Evolutionary conservation across 2,797 vertebrate genomes (phyloP).

Genomic region (Emydoidea blandingii): DNA sequence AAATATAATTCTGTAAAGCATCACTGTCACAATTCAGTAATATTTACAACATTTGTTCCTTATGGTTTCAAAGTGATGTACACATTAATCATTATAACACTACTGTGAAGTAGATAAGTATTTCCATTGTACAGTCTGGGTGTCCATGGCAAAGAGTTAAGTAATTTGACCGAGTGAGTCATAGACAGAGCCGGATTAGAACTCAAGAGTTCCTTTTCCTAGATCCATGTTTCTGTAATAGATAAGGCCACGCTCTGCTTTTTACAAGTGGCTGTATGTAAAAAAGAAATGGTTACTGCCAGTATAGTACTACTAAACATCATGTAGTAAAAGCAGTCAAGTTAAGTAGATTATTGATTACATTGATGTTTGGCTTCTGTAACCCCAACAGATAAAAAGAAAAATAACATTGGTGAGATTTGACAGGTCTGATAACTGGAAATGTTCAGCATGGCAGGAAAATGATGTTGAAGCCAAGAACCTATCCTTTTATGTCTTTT

Average conservation of each 20-base stretch:
- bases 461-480: constrained; percentile 35
- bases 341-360: constrained; percentile 55
- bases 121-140: neutral
- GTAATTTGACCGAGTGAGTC: neutral
- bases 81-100: neutral
- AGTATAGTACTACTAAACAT: constrained; percentile 56
- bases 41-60: neutral
- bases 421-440: constrained; percentile 57
- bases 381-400: constrained; percentile 38
- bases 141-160: neutral
- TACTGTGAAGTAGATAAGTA: neutral
- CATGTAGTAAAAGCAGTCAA: constrained; percentile 54
- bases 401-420: constrained; percentile 58
- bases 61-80: neutral
- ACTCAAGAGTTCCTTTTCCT: neutral
- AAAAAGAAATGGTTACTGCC: constrained; percentile 33
- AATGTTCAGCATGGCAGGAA: constrained; percentile 38
- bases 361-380: constrained; percentile 44
- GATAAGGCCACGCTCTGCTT: neutral
- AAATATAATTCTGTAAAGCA: neutral
- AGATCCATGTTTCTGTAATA: neutral
- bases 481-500: constrained; percentile 11
- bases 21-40: neutral
- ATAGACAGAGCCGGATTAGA: rapidly evolving
- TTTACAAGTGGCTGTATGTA: neutral